Evolutionary conservation across 64 coral and sea anemone genomes (phyloP).

Genomic region (Montipora capricornis): DNA sequence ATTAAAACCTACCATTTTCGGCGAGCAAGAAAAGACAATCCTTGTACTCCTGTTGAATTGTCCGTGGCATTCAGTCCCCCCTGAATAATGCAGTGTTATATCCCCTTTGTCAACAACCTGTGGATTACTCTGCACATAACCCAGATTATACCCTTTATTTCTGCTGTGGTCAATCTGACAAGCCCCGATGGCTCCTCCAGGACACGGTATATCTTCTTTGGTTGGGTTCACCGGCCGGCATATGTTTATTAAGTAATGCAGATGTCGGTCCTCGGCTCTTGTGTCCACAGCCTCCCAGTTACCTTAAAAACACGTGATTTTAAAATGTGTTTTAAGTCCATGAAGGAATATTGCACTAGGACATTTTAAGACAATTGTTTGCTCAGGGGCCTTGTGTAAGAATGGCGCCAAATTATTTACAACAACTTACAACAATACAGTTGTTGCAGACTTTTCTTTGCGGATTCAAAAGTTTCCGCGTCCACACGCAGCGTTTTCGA

Average conservation of each 20-base stretch:
- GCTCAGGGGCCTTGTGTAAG: too few species aligned
- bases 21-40: slow-evolving; percentile 85
- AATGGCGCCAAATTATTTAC: too few species aligned
- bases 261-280: slow-evolving; percentile 65
- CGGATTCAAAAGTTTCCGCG: too few species aligned
- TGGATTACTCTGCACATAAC: slow-evolving; percentile 83
- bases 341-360: too few species aligned
- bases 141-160: slow-evolving; percentile 69
- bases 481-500: too few species aligned
- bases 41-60: slow-evolving; percentile 83
- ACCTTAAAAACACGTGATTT: slow-evolving; percentile 23
- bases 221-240: slow-evolving; percentile 67
- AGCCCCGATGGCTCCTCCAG: slow-evolving; percentile 72
- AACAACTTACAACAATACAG: too few species aligned
- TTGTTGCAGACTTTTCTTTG: too few species aligned
- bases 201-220: slow-evolving; percentile 31
- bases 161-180: slow-evolving; percentile 83
- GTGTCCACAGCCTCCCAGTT: slow-evolving; percentile 97
- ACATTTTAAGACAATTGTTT: too few species aligned
- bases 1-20: slow-evolving; percentile 62
- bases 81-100: slow-evolving; percentile 74
- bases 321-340: too few species aligned
- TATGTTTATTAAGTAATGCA: slow-evolving; percentile 95
- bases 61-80: slow-evolving; percentile 80
- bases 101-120: slow-evolving; percentile 30